Evolutionary conservation across 2,888 invertebrate genomes (phyloP).

Genomic region (Branchellion lobata): DNA sequence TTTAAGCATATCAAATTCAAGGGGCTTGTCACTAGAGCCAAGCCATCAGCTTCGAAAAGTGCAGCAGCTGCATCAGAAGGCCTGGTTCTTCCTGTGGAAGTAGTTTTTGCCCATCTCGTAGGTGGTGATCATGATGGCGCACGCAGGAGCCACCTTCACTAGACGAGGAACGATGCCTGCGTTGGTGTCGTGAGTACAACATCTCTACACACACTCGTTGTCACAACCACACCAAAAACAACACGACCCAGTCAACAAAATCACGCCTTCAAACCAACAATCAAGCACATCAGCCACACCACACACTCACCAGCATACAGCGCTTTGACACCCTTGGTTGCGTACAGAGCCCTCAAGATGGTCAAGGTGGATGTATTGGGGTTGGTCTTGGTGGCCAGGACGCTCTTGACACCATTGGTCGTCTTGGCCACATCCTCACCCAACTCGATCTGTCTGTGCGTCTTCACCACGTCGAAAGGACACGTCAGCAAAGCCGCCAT

Average conservation of each 20-base stretch:
- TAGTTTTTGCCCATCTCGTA: conserved; percentile 86
- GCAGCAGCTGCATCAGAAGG: no score
- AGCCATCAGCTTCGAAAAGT: no score
- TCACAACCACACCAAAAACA: background rate
- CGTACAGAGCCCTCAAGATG: conserved; percentile 28
- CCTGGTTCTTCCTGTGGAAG: conserved; percentile 55
- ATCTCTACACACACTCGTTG: background rate
- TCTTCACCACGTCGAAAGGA: conserved; percentile 98
- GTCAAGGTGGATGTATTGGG: conserved; percentile 16
- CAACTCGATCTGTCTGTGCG: conserved; percentile 70
- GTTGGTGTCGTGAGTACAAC: conserved; percentile 23
- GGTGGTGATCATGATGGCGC: conserved; percentile 97
- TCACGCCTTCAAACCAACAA: background rate
- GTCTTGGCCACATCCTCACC: conserved; percentile 55
- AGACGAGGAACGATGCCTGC: conserved; percentile 82
- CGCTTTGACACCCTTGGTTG: conserved; percentile 21
- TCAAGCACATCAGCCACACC: background rate
- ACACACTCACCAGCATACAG: conserved; percentile 30
- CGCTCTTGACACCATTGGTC: background rate
- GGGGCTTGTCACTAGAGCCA: no score
- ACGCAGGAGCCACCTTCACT: conserved; percentile 94
- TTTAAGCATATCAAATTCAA: no score
- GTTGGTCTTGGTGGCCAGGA: background rate
- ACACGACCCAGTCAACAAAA: background rate
- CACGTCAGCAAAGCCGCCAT: conserved; percentile 81